A percentile compares a stretch with the other conserved stretches of the same genome.
Conservation (phyloP, 2,797 vertebrate species). For the Cuculus canorus region DNA sequence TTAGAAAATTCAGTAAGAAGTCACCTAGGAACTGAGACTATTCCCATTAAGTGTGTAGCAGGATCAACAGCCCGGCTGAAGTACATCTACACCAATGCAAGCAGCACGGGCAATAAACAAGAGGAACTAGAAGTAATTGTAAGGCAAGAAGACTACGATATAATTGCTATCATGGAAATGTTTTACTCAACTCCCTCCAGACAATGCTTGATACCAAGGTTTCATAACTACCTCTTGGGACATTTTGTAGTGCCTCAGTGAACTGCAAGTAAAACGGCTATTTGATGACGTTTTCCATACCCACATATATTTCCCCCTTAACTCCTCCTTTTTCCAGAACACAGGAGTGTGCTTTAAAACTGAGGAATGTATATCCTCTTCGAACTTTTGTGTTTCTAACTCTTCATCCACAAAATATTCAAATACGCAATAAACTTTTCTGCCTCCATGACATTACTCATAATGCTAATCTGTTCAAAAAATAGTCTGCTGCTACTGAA, state of each 20-base stretch:
- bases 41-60: no score
- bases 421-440: slow-evolving; percentile 33
- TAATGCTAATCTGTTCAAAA: slow-evolving; percentile 55
- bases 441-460: not conserved
- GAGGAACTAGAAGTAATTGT: no score
- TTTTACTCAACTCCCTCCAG: not conserved
- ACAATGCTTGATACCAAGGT: not conserved
- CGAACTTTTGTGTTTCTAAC: not conserved
- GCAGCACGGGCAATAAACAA: no score
- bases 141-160: no score
- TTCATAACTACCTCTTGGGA: not conserved
- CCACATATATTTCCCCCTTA: not conserved
- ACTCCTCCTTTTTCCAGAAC: not conserved
- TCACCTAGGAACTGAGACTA: no score
- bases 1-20: no score
- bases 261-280: not conserved
- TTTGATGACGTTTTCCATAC: not conserved
- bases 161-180: no score
- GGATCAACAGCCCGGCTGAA: no score
- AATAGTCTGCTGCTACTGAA: slow-evolving; percentile 47
- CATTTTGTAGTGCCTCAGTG: not conserved
- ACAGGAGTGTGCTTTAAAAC: not conserved
- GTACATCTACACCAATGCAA: no score
- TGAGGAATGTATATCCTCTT: slow-evolving; percentile 32
- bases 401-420: slow-evolving; percentile 5